phyloP scores from a whole-genome alignment of 1,140 invertebrate genomes.

The Thalassaphorura encarpata region DNA sequence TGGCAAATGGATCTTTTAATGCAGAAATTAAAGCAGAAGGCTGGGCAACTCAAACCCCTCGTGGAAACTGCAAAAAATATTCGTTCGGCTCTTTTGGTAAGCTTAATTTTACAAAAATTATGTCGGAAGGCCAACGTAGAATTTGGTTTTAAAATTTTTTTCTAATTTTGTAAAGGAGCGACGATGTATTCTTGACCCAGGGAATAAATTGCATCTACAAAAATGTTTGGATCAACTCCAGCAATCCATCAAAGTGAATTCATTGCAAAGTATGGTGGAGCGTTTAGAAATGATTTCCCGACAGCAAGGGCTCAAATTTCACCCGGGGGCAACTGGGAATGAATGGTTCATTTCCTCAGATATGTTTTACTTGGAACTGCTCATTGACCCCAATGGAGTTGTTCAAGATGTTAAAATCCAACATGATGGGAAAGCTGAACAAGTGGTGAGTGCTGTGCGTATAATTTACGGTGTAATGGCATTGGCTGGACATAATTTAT shows the following conservation, averaged over 20 bases:
- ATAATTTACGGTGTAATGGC: neutral
- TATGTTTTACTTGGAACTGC: conserved; percentile 92
- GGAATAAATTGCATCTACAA: conserved; percentile 72
- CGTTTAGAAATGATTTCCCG: conserved; percentile 66
- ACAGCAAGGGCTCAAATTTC: conserved; percentile 58
- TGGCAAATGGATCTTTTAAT: conserved; percentile 63
- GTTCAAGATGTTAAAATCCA: conserved; percentile 89
- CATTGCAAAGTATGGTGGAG: conserved; percentile 81
- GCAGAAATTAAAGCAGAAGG: conserved; percentile 73
- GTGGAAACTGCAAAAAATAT: conserved; percentile 73
- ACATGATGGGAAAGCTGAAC: conserved; percentile 67
- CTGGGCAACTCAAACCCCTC: conserved; percentile 62
- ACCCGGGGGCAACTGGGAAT: conserved; percentile 55
- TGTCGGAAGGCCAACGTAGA: neutral
- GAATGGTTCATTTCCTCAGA: conserved; percentile 87
- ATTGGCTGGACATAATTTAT: neutral
- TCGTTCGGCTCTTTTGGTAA: conserved; percentile 68
- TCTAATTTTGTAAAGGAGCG: conserved; percentile 57
- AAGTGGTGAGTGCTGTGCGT: conserved; percentile 39
- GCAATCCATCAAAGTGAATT: conserved; percentile 86
- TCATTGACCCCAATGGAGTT: conserved; percentile 65
- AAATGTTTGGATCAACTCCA: conserved; percentile 85
- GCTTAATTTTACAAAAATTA: neutral
- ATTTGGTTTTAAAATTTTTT: neutral
- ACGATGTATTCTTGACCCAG: conserved; percentile 64